Percentiles rank a stretch among this genome's conserved stretches.
phyloP scores from a whole-genome alignment of 2,113 vertebrate genomes.

The Pollachius pollachius region DNA sequence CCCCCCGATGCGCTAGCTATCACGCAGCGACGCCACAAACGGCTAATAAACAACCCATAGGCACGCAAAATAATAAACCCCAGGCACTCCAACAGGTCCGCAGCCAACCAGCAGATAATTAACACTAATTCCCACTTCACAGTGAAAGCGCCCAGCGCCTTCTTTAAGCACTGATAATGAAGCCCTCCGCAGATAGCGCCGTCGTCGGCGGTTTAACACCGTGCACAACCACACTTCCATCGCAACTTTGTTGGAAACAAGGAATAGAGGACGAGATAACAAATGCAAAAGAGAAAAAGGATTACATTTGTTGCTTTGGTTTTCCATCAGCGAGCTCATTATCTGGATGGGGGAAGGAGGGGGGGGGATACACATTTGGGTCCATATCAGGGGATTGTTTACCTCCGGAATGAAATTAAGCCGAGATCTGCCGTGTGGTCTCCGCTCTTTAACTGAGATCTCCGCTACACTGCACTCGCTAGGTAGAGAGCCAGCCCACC shows the following conservation, averaged over 20 bases:
- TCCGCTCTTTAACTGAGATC: too few species aligned
- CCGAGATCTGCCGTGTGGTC: too few species aligned
- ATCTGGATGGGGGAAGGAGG: not conserved
- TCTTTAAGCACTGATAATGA: slow-evolving; percentile 26
- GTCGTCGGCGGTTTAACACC: not conserved
- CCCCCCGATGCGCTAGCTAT: not conserved
- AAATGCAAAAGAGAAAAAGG: not conserved
- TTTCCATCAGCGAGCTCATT: not conserved
- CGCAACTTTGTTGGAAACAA: not conserved
- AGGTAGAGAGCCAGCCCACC: too few species aligned
- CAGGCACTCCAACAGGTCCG: not conserved
- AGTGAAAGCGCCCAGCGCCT: slow-evolving; percentile 18
- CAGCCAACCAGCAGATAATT: not conserved
- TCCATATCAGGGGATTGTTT: too few species aligned
- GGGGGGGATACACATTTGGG: too few species aligned
- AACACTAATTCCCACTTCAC: slow-evolving; percentile 24
- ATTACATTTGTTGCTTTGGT: not conserved
- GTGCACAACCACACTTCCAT: not conserved
- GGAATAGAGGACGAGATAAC: not conserved
- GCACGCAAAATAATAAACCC: slow-evolving; percentile 14
- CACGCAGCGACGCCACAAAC: slow-evolving; percentile 26
- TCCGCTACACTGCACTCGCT: too few species aligned
- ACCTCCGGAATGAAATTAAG: too few species aligned
- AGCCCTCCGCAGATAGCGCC: slow-evolving; percentile 7
- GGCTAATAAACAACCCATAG: not conserved